Percentiles rank a stretch among this genome's conserved stretches.
phyloP scores from a whole-genome alignment of 2,797 vertebrate genomes.

The Arremon brunneinucha region DNA sequence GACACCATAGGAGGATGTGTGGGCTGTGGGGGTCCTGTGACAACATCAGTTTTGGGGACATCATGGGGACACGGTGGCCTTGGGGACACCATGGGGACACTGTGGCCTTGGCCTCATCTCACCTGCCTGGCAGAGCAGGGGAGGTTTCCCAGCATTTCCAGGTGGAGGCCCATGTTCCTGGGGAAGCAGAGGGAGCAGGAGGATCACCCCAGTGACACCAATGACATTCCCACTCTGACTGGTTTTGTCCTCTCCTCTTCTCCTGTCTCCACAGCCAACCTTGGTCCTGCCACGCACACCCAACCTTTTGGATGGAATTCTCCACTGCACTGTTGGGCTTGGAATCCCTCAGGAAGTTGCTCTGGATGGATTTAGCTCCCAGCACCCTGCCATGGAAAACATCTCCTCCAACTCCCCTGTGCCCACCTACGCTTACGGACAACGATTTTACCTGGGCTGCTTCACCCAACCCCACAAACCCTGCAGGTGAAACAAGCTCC shows the following conservation, averaged over 20 bases:
- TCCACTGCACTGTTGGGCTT: rapidly evolving
- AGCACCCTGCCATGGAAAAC: not conserved
- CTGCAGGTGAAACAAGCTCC: not conserved
- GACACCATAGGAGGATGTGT: rapidly evolving
- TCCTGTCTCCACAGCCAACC: not conserved
- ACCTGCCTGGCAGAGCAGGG: not conserved
- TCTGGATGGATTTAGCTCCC: not conserved
- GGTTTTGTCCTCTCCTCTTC: not conserved
- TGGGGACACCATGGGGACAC: not conserved
- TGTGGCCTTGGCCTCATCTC: not conserved
- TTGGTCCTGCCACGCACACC: rapidly evolving
- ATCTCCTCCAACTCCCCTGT: rapidly evolving
- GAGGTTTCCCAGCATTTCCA: rapidly evolving
- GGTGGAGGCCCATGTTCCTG: not conserved
- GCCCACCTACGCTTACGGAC: rapidly evolving
- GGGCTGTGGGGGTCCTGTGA: not conserved
- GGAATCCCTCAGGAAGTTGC: not conserved
- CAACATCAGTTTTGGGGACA: not conserved
- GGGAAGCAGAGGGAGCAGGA: not conserved
- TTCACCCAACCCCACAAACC: not conserved
- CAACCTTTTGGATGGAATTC: not conserved
- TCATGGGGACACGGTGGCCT: not conserved
- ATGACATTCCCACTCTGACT: rapidly evolving
- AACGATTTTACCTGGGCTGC: rapidly evolving
- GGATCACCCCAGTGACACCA: rapidly evolving